Evolutionary conservation across 2,888 invertebrate species (phyloP), one percentile per base, ranked within the genome.

Genomic region (Drosophila multiciliata): DNA sequence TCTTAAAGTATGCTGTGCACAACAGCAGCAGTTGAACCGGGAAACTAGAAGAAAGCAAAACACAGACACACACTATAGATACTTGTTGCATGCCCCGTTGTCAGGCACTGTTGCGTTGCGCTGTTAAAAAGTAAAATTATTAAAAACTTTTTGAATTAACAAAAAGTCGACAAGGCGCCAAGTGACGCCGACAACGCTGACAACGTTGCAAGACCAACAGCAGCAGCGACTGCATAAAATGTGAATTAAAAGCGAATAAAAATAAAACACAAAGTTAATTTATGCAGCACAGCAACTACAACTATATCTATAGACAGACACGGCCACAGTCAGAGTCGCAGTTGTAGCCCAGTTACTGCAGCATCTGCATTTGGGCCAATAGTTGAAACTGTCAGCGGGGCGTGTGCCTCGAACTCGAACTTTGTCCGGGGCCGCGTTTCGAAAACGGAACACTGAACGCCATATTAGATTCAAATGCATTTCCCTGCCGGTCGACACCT

Each of bases 401-500:
- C 60, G 40, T 42, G 70, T 48, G 83, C 58, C 53, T 33, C 55
- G 65, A 74, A 52, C 76, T 69, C 64, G 65, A 61, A 64, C 69
- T 64, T 65, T 55, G 68, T 54, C 68, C 55, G 59, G 68, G 42
- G 11, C 33, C 52, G 20, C 36, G 55, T 58, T n/a, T n/a, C 49
- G 58, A 59, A 71, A 83, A 66, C 78, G 81, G 87, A 85, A 85
- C 66, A 80, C 80, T 75, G 86, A 89, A 88, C 83, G 83, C 82
- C 81, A 83, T 83, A 86, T 83, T 86, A 83, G 86, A 86, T 86
- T 86, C 86, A 77, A 83, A 83, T 83, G 83, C 83, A 83, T 81
- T 86, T 83, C 83, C 83, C 83, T 74, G 75, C 60, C 76, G 78
- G 86, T 73, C 78, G 74, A 81, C 83, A 83, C 86, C 83, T 86